Base-by-base conservation (phyloP, 2,888 invertebrate species). In the Philereme vetulata region DNA sequence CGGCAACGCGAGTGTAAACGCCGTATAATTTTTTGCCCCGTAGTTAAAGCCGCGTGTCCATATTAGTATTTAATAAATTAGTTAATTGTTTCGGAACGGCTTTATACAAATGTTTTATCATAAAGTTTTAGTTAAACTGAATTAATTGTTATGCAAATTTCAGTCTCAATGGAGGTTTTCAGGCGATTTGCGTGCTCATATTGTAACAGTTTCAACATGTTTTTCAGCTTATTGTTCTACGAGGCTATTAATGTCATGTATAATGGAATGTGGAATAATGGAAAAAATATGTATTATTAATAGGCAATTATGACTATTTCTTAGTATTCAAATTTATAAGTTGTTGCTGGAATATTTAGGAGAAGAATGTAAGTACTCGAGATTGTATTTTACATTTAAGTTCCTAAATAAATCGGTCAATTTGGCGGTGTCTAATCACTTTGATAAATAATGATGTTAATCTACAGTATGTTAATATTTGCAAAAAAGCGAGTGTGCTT, bases 51-150 rank as follows among this genome's bases (percentile, higher is more conserved):
- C 21, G 21, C 21, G 21, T 1, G 21, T 21, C 21, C 21, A 21
- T 21, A 2, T 21, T 32, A 61, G 50, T 66, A 66, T 78, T 75
- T 73, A 72, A 74, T 80, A 79, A 80, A 84, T 84, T 83, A 78
- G 81, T 78, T 72, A 67, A 76, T 80, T 82, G 75, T 84, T 74
- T 80, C 66, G 67, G 71, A 78, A 78, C 69, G 72, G 68, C 70
- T 73, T 68, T 70, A 72, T 64, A 72, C 71, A 75, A 74, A 74
- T 65, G 66, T 67, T 71, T 61, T 68, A 74, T 73, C 72, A 59
- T 71, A 65, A 63, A 68, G 59, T 68, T 66, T 67, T 68, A 68
- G 65, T 72, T 63, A 69, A 75, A 78, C 66, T 73, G 56, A 62
- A 64, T 66, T 67, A 56, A 76, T 82, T 80, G 74, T 78, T 71